A percentile compares a stretch with the other conserved stretches of the same genome.
Conservation (phyloP, 1,140 invertebrate species). For the Diabrotica undecimpunctata region DNA sequence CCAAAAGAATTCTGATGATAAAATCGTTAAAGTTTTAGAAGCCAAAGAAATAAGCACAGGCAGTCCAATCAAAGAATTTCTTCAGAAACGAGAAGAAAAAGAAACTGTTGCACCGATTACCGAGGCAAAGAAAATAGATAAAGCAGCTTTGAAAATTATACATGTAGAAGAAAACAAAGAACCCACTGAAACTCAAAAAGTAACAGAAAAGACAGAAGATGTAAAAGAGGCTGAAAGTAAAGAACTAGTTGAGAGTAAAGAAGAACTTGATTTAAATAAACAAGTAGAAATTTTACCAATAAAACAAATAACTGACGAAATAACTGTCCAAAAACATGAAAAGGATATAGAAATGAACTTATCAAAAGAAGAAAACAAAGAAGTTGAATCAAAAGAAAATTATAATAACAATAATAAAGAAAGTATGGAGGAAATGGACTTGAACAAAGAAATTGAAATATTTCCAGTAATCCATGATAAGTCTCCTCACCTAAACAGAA, state of each 20-base stretch:
- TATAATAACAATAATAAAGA: conserved; percentile 15
- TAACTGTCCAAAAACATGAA: not conserved
- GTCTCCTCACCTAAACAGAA: conserved; percentile 40
- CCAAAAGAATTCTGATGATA: not conserved
- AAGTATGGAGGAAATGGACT: conserved; percentile 23
- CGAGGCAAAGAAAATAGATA: not conserved
- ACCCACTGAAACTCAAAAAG: not conserved
- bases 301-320: conserved; percentile 3
- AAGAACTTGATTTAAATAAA: conserved; percentile 17
- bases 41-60: too few species aligned
- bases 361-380: conserved; percentile 14
- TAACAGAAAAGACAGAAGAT: conserved; percentile 5
- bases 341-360: not conserved
- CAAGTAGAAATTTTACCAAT: conserved; percentile 17
- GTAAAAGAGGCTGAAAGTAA: not conserved
- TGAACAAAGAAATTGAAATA: conserved; percentile 41
- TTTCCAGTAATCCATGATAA: conserved; percentile 36
- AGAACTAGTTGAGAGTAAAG: conserved; percentile 12
- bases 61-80: too few species aligned
- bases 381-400: not conserved
- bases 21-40: not conserved
- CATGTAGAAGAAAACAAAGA: too few species aligned
- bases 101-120: not conserved
- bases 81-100: too few species aligned
- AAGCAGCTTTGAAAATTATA: not conserved